Conservation (phyloP, 2,113 vertebrate genomes). For the Dermatemys mawii region DNA sequence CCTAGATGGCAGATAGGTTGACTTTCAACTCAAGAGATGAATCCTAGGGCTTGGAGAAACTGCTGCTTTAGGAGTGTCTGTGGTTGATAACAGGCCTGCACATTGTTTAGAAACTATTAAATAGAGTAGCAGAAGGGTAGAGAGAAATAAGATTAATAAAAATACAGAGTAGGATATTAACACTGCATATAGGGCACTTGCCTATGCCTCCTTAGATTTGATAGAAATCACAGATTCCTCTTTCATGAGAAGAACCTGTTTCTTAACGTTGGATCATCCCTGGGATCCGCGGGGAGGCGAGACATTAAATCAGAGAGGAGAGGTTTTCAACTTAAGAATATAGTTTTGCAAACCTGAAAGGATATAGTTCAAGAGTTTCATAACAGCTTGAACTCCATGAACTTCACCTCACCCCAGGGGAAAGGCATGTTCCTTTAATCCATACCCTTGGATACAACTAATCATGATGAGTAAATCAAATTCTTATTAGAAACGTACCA, state of each 20-base stretch:
- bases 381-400: neutral
- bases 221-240: neutral
- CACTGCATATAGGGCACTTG: neutral
- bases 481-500: neutral
- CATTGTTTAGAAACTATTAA: fast-evolving
- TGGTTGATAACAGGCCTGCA: neutral
- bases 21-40: neutral
- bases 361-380: neutral
- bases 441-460: neutral
- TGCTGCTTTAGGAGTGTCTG: neutral
- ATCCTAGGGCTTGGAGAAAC: neutral
- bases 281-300: constrained; percentile 13
- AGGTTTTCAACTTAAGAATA: neutral
- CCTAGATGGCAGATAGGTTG: neutral
- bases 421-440: neutral
- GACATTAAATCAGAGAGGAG: constrained; percentile 58
- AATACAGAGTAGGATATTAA: neutral
- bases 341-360: neutral
- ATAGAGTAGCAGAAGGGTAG: neutral
- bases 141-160: fast-evolving
- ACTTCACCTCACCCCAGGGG: neutral
- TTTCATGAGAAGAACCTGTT: neutral
- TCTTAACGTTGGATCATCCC: neutral
- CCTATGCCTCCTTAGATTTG: neutral
- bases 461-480: neutral